These are phyloP conservation scores for Bombus superbus DNA, from an alignment of 1,140 invertebrate species.

Conservation along the genomic window DNA sequence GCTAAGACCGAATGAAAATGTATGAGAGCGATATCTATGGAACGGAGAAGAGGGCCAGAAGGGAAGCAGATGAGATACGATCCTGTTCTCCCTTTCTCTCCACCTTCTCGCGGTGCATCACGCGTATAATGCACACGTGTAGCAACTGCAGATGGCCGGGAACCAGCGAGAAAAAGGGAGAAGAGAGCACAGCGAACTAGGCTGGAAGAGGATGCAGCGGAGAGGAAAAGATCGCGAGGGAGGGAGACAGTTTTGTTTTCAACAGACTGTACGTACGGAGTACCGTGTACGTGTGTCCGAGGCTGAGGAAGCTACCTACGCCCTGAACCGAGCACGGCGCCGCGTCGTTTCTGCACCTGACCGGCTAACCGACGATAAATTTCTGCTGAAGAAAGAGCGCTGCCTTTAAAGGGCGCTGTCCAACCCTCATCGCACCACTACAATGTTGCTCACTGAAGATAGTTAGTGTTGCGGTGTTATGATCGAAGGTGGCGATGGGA, in stretches of 20 bases:
- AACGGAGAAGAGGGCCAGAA: conserved; percentile 23
- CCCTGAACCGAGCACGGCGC: conserved; percentile 16
- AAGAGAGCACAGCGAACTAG: conserved; percentile 11
- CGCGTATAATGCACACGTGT: conserved; percentile 63
- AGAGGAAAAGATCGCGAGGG: background rate
- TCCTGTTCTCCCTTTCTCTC: conserved; percentile 54
- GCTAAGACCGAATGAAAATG: conserved; percentile 69
- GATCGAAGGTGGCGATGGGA: background rate
- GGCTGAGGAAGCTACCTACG: conserved; percentile 54
- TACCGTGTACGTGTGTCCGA: background rate
- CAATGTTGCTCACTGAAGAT: background rate
- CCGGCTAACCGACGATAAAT: conserved; percentile 47
- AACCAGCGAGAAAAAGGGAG: conserved; percentile 28
- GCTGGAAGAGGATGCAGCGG: background rate
- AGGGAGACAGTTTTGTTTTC: conserved; percentile 45
- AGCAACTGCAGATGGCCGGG: conserved; percentile 56
- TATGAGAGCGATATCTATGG: conserved; percentile 67
- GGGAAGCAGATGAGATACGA: conserved; percentile 62
- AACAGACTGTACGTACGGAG: background rate
- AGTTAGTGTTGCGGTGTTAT: background rate
- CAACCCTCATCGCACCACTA: background rate
- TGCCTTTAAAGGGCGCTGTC: conserved; percentile 40
- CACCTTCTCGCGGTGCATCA: conserved; percentile 50
- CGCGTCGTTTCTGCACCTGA: conserved; percentile 39
- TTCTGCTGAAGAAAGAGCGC: conserved; percentile 32